These are phyloP conservation scores for Neodiprion fabricii DNA, from an alignment of 1,140 invertebrate species.

Conservation along the genomic window DNA sequence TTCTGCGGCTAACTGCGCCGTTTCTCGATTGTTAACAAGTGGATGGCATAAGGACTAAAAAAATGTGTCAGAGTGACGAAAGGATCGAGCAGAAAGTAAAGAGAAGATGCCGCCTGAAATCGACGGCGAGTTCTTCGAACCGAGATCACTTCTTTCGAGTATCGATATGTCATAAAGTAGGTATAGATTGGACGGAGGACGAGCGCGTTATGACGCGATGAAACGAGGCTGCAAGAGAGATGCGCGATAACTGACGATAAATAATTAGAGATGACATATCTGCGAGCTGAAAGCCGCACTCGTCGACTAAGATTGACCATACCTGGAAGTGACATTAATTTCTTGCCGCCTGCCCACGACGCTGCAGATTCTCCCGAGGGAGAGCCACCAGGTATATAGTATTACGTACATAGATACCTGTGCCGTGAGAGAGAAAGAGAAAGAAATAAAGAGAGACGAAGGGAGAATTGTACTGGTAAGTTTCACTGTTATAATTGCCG, in stretches of 20 bases:
- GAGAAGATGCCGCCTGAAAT: too few species aligned
- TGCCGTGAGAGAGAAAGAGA: slow-evolving; percentile 3
- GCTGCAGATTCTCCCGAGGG: not conserved
- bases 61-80: too few species aligned
- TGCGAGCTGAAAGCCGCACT: not conserved
- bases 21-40: not conserved
- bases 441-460: slow-evolving; percentile 12
- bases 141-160: not conserved
- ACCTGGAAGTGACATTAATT: slow-evolving; percentile 5
- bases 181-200: not conserved
- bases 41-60: too few species aligned
- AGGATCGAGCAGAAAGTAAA: too few species aligned
- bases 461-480: slow-evolving; percentile 1
- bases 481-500: not conserved
- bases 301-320: not conserved
- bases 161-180: not conserved
- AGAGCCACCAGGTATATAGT: not conserved
- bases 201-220: not conserved
- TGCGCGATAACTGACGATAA: not conserved
- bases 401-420: too few species aligned
- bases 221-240: not conserved
- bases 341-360: slow-evolving; percentile 13
- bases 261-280: slow-evolving; percentile 5
- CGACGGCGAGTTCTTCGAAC: not conserved
- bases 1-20: not conserved